Conservation (phyloP, 2,113 vertebrate species). For the Taurulus bubalis region DNA sequence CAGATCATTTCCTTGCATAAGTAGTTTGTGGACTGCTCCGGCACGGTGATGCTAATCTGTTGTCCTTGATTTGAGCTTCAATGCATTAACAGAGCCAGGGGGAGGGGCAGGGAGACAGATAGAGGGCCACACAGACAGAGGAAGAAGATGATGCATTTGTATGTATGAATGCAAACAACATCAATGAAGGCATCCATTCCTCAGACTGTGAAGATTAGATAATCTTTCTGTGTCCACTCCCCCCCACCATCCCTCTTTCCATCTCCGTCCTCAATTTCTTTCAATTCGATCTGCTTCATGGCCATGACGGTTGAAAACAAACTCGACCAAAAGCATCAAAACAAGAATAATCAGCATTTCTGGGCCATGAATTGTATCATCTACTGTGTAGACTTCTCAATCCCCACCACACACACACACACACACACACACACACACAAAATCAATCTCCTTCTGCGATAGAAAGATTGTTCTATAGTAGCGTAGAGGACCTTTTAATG, state of each 20-base stretch:
- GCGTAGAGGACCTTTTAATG: slow-evolving; percentile 19
- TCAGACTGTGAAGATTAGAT: slow-evolving; percentile 55
- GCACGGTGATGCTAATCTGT: slow-evolving; percentile 14
- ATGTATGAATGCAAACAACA: slow-evolving; percentile 49
- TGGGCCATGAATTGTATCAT: slow-evolving; percentile 48
- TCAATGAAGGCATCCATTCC: slow-evolving; percentile 50
- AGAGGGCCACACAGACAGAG: slow-evolving; percentile 9
- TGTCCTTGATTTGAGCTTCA: slow-evolving; percentile 22
- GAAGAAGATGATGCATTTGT: slow-evolving; percentile 34
- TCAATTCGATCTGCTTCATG: slow-evolving; percentile 30
- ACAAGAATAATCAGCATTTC: slow-evolving; percentile 57
- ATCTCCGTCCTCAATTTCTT: slow-evolving; percentile 27
- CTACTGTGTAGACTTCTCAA: neutral
- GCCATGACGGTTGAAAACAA: slow-evolving; percentile 37
- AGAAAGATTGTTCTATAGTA: slow-evolving; percentile 34
- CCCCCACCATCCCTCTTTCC: neutral
- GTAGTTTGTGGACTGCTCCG: neutral
- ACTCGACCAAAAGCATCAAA: slow-evolving; percentile 45
- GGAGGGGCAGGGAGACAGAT: neutral
- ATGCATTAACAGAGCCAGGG: neutral
- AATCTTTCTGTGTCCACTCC: neutral
- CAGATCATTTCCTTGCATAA: neutral
- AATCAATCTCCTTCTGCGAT: slow-evolving; percentile 21
- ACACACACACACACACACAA: slow-evolving; percentile 5
- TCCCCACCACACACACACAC: slow-evolving; percentile 19